A percentile compares a stretch with the other conserved stretches of the same genome.
Evolutionary conservation across 2,888 invertebrate species (phyloP).

Genomic region (Horisme vitalbata): DNA sequence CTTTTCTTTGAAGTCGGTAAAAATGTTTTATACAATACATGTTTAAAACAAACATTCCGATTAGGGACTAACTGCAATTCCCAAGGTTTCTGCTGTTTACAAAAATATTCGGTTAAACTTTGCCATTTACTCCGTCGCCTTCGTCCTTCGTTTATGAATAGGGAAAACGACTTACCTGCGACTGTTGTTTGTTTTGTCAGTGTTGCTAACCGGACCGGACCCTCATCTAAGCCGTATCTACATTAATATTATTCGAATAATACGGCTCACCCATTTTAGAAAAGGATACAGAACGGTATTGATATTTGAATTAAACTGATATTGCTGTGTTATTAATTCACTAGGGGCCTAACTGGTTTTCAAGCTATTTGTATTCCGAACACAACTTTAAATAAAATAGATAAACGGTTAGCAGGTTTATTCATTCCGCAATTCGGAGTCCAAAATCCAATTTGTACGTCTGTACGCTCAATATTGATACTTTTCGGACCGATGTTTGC

Average conservation of each 20-base stretch:
- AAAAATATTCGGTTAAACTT: neutral
- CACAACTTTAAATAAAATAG: neutral
- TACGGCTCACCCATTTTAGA: neutral
- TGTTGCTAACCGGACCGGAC: conserved; percentile 28
- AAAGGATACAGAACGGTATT: neutral
- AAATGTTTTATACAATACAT: too few relatives aligned
- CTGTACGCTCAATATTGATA: conserved; percentile 15
- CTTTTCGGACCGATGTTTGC: neutral
- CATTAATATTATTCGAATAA: too few relatives aligned
- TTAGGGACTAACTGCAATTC: too few relatives aligned
- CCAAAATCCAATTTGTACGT: conserved; percentile 29
- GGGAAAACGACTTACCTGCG: conserved; percentile 16
- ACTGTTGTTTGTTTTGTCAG: conserved; percentile 9
- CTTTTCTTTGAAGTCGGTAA: too few relatives aligned
- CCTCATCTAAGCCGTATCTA: too few relatives aligned
- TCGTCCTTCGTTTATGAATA: too few relatives aligned
- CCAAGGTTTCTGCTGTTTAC: neutral
- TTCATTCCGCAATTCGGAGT: conserved; percentile 21
- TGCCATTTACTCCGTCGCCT: neutral
- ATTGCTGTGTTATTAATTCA: neutral
- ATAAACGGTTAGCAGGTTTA: neutral
- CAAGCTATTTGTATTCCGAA: neutral
- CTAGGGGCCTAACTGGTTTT: neutral
- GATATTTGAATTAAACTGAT: neutral
- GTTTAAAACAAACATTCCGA: too few relatives aligned